Conservation (phyloP, 1,140 invertebrate genomes). For the Argopecten irradians region DNA sequence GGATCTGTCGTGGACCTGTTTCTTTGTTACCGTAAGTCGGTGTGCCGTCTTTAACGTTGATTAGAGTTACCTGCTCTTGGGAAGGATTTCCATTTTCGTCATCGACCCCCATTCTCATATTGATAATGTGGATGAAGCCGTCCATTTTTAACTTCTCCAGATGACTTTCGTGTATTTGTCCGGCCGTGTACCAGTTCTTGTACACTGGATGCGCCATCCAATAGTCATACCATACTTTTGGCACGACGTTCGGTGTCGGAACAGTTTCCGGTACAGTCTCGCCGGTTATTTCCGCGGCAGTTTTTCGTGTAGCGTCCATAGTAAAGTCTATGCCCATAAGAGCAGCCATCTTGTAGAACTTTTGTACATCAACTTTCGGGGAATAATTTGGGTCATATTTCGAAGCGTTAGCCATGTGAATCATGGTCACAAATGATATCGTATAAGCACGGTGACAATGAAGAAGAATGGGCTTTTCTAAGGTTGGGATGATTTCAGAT, state of each 20-base stretch:
- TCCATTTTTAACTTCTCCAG: constrained; percentile 53
- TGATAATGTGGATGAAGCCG: constrained; percentile 65
- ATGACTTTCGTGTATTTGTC: constrained; percentile 64
- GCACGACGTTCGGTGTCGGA: constrained; percentile 55
- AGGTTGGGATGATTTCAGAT: constrained; percentile 43
- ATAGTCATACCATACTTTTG: constrained; percentile 64
- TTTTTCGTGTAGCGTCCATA: constrained; percentile 53
- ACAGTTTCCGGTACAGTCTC: constrained; percentile 58
- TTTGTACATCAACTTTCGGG: constrained; percentile 31
- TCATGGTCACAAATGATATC: constrained; percentile 54
- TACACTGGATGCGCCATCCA: constrained; percentile 68
- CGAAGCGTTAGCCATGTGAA: constrained; percentile 58
- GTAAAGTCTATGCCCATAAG: constrained; percentile 68
- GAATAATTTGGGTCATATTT: constrained; percentile 38
- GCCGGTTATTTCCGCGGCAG: constrained; percentile 62
- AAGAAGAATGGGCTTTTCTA: constrained; percentile 55
- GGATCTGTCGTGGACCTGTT: constrained; percentile 54
- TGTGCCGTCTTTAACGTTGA: constrained; percentile 59
- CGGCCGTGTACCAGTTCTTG: constrained; percentile 67
- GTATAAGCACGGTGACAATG: constrained; percentile 50
- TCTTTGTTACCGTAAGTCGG: constrained; percentile 58
- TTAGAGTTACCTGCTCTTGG: constrained; percentile 61
- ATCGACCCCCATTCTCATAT: constrained; percentile 61
- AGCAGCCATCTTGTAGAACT: constrained; percentile 63
- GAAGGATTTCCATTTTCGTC: constrained; percentile 51